Evolutionary conservation across 2,113 vertebrate species (phyloP), one percentile per base, ranked within the genome.

Genomic region (Rynchops niger): DNA sequence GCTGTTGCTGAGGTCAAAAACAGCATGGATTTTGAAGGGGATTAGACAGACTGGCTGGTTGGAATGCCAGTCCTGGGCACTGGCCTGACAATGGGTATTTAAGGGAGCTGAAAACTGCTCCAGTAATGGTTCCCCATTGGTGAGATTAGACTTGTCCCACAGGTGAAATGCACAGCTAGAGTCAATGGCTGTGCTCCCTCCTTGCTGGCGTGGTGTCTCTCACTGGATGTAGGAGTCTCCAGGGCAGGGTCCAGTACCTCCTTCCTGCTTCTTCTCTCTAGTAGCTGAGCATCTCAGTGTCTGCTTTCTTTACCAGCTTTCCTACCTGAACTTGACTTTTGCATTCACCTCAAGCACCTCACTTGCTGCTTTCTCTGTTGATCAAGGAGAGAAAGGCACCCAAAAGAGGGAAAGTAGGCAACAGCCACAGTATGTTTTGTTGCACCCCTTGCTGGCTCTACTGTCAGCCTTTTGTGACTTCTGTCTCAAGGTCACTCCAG

Each of bases 1-100:
- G 81, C 70, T 95, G n/a, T 89, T 94, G 77, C 86, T 91, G 86
- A 91, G 88, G 77, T 94, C 86, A 89, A 95, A 97, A 95, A 30
- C 86, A 89, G 84, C 81, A 79, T 66, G 81, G 73, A 87, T 94
- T 97, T 95, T 95, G 70, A 66, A 94, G 58, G 38, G 88, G 89
- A 95, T 95, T 97, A 95, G 93, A 84, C 73, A 96, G 93, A 88
- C 90, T 94, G 73, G 69, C 94, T 94, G 88, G 56, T 89, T 91
- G 70, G 73, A 96, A 97, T 96, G 95, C 95, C 93, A 95, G 73
- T 87, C 53, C 66, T 79, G 81, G 95, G 86, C 81, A 90, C 82
- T 74, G 50, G 38, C 71, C 72, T 94, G 52, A 95, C 50, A 87
- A 16, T 76, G 62, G 32, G 83, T 90, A 71, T 95, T 86, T 88